A percentile compares a stretch with the other conserved stretches of the same genome.
These are phyloP conservation scores for Bombyx mori DNA, from an alignment of 1,140 invertebrate species.

Conservation along the genomic window ASM3026992v2 NC_085108.1:992501-993000, in stretches of 20 bases:
- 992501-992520: no score
- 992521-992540: neutral
- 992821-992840: constrained; percentile 49
- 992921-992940: no score
- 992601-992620: constrained; percentile 36
- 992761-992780: constrained; percentile 53
- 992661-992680: constrained; percentile 68
- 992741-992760: constrained; percentile 64
- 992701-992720: constrained; percentile 61
- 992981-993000: constrained; percentile 11
- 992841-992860: constrained; percentile 66
- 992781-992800: constrained; percentile 48
- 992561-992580: constrained; percentile 37
- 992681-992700: constrained; percentile 52
- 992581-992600: constrained; percentile 59
- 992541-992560: constrained; percentile 26
- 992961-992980: constrained; percentile 3
- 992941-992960: neutral
- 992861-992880: constrained; percentile 69
- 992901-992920: constrained; percentile 30
- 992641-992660: constrained; percentile 36
- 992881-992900: constrained; percentile 40
- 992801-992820: constrained; percentile 55
- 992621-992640: constrained; percentile 46
- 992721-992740: constrained; percentile 68